phyloP scores from a whole-genome alignment of 2,113 vertebrate genomes.

The Coturnix japonica region DNA sequence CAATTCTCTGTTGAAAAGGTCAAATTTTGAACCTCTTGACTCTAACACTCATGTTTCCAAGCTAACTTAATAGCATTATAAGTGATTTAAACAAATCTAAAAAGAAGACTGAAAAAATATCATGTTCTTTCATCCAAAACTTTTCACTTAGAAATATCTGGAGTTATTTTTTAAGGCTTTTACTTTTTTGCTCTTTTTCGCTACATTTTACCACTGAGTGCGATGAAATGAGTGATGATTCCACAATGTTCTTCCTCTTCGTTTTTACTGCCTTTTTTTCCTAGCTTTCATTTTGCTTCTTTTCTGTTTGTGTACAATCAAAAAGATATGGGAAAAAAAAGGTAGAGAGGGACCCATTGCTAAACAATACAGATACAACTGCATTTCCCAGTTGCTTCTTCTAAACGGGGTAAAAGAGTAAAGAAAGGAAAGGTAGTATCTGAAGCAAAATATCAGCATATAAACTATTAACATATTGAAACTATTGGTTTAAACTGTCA shows the following conservation, averaged over 20 bases:
- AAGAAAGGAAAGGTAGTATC: neutral
- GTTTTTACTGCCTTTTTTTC: neutral
- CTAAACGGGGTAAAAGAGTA: accelerated
- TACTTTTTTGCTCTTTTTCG: neutral
- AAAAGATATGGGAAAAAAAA: neutral
- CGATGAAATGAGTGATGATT: neutral
- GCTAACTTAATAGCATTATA: neutral
- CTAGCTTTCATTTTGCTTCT: neutral
- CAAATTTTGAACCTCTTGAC: constrained; percentile 15
- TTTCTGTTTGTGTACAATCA: neutral
- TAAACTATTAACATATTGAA: neutral
- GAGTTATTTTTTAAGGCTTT: neutral
- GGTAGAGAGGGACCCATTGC: neutral
- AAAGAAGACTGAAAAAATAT: neutral
- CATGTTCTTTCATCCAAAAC: neutral
- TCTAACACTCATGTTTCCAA: neutral
- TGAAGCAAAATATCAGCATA: neutral
- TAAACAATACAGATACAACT: neutral
- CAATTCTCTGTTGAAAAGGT: neutral
- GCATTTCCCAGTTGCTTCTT: neutral
- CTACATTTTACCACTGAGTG: neutral
- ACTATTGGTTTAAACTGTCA: neutral
- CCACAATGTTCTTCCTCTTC: accelerated
- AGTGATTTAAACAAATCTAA: neutral
- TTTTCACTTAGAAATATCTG: neutral